Conservation (phyloP, 2,797 vertebrate species). For the Gallinago nigripennis region DNA sequence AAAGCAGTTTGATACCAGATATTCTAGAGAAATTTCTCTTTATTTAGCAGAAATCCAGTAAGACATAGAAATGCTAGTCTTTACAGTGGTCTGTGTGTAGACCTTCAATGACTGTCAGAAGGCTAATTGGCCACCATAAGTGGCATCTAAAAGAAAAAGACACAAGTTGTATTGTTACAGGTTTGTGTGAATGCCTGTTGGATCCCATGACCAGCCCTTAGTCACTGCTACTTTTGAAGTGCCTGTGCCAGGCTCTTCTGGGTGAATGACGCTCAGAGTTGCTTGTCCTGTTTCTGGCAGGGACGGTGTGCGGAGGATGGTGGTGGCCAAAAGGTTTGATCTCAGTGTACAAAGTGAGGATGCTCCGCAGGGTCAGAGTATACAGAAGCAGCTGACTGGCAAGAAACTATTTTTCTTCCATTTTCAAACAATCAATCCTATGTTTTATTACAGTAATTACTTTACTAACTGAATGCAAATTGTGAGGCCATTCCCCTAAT, state of each 20-base stretch:
- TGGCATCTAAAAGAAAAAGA: neutral
- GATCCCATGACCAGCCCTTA: neutral
- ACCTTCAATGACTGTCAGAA: neutral
- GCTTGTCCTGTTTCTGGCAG: neutral
- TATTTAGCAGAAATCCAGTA: neutral
- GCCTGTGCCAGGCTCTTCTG: neutral
- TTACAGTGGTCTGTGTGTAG: neutral
- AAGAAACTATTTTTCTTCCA: neutral
- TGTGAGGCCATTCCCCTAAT: neutral
- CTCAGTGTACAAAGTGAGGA: neutral
- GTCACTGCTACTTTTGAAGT: accelerated
- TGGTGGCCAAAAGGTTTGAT: neutral
- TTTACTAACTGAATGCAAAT: neutral
- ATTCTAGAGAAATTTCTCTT: neutral
- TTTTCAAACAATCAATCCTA: neutral
- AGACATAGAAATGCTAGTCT: neutral
- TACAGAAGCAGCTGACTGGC: neutral
- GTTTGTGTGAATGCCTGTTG: neutral
- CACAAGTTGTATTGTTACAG: neutral
- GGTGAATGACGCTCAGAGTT: neutral
- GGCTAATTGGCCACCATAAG: neutral
- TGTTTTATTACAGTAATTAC: neutral
- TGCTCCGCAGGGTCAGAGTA: neutral
- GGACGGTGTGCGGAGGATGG: neutral
- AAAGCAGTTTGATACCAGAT: neutral